Conservation (phyloP, 2,797 vertebrate species). For the Lutra lutra region DNA sequence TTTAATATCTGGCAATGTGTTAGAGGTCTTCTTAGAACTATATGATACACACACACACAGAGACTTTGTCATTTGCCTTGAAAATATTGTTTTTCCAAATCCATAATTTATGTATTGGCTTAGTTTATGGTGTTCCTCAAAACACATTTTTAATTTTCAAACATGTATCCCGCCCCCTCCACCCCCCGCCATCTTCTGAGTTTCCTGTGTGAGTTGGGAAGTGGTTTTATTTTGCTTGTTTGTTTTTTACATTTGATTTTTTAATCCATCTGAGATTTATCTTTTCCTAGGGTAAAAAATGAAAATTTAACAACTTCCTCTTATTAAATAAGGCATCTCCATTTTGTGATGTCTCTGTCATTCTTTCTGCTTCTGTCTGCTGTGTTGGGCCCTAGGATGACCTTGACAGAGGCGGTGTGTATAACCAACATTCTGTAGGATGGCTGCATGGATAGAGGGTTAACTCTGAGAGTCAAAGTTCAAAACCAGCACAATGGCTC, state of each 20-base stretch:
- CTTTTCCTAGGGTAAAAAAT: neutral
- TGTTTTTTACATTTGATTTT: neutral
- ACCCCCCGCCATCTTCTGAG: neutral
- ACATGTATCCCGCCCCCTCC: neutral
- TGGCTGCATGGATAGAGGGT: neutral
- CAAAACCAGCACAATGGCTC: neutral
- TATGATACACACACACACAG: neutral
- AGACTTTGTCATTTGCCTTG: neutral
- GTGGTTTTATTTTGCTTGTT: neutral
- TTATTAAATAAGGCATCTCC: neutral
- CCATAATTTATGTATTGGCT: neutral
- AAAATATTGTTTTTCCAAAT: neutral
- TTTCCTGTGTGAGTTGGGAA: neutral
- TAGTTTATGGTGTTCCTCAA: neutral
- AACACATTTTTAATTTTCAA: constrained; percentile 19
- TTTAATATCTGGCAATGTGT: neutral
- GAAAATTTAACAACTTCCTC: neutral
- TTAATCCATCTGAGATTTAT: neutral
- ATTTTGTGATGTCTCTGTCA: neutral
- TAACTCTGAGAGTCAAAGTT: neutral
- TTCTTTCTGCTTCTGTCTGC: neutral
- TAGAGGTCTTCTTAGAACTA: neutral
- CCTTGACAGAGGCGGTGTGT: accelerated
- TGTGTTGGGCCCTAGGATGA: neutral
- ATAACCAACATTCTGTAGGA: neutral